Base-by-base conservation (phyloP, 2,888 invertebrate species). In the Ormia ochracea region DNA sequence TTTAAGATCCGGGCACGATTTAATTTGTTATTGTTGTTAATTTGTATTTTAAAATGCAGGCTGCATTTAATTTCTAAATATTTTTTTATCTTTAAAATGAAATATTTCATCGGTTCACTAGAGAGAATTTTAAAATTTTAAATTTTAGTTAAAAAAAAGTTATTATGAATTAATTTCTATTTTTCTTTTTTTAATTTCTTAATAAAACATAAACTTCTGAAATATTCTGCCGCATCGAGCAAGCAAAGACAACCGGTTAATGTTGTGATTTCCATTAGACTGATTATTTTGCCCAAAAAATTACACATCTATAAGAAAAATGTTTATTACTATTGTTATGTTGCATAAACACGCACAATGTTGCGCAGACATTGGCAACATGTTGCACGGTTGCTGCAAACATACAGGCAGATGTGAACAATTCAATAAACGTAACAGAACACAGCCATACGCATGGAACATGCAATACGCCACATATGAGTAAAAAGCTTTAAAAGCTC, bases 261-360 rank as follows among this genome's bases (percentile, higher is more conserved):
- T 68, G 26, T 73, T 63, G 61, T 61, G 80, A 58, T 76, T 68
- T 73, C 80, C 63, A 76, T 56, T 68, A 73, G 63, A 80, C 80
- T 80, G 75, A 74, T 45, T 69, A 69, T 76, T 69, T 76, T 76
- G 76, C 41, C 76, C 63, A 65, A 70, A 77, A 50, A 76, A 63
- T 63, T 48, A 48, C 48, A 58, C 23, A 45, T 45, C 69, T 76
- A 19, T 48, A 56, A 56, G 38, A 52, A 69, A 70, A 54, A 38
- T 41, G 50, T 63, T 61, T 63, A 14, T 31, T 69, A 48, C 43
- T 56, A 56, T 69, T 61, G 41, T 54, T 28, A 52, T 78, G 58
- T 78, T 78, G 54, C 73, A 6, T 14, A 17, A 63, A 54, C 61
- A 38, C 7, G 17, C 6, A 9, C 45, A 61, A 54, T 78, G 78